phyloP scores from a whole-genome alignment of 2,888 invertebrate species.

The Octodonta nipae region DNA sequence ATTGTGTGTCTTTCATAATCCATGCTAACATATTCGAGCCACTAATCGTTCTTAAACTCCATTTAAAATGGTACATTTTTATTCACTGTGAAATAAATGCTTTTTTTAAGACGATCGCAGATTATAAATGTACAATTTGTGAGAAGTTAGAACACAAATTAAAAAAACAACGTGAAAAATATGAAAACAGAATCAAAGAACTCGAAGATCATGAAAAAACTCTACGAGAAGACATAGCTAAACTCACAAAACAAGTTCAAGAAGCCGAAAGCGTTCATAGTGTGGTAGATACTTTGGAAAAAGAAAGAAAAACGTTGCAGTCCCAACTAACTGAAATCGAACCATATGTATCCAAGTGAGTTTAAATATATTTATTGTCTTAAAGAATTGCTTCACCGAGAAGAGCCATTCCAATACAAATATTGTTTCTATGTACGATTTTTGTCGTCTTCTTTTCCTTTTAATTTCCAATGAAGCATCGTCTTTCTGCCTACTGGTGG shows the following conservation, averaged over 20 bases:
- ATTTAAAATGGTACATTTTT: no score
- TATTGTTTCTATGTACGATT: no score
- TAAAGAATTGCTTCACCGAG: no score
- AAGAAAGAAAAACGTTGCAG: conserved; percentile 11
- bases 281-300: conserved; percentile 8
- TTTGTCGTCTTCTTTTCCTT: no score
- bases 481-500: no score
- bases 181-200: conserved; percentile 11
- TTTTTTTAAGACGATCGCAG: conserved; percentile 13
- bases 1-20: no score
- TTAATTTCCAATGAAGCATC: no score
- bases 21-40: no score
- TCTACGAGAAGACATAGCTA: conserved; percentile 12
- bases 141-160: conserved; percentile 12
- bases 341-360: conserved; percentile 3
- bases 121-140: conserved; percentile 13
- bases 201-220: conserved; percentile 10
- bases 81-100: conserved; percentile 2
- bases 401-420: no score
- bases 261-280: conserved; percentile 4
- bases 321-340: conserved; percentile 13
- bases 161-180: conserved; percentile 14
- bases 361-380: no score
- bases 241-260: conserved; percentile 11
- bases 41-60: no score